Conservation (phyloP, 2,113 vertebrate species). For the Tragulus kanchil region DNA sequence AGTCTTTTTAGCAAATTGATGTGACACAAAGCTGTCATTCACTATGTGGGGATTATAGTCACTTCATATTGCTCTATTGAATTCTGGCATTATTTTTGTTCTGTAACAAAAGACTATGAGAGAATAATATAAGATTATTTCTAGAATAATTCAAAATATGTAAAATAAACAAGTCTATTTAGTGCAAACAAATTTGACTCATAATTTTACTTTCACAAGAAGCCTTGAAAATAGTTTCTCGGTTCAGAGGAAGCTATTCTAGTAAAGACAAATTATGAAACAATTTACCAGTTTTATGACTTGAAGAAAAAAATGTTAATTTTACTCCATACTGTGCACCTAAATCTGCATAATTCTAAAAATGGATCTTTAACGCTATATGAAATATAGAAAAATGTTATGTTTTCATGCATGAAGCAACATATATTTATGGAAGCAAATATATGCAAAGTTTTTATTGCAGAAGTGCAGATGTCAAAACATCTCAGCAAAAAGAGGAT, state of each 20-base stretch:
- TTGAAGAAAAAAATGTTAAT: background rate
- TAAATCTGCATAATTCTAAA: slow-evolving; percentile 64
- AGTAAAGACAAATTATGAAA: slow-evolving; percentile 25
- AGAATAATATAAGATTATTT: slow-evolving; percentile 49
- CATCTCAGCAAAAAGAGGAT: slow-evolving; percentile 7
- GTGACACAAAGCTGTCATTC: background rate
- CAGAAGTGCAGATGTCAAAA: slow-evolving; percentile 17
- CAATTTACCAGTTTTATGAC: slow-evolving; percentile 56
- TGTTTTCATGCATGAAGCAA: slow-evolving; percentile 40
- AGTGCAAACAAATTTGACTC: slow-evolving; percentile 49
- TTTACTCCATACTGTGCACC: background rate
- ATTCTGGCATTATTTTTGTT: slow-evolving; percentile 15
- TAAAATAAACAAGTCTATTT: slow-evolving; percentile 62
- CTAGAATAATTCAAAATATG: slow-evolving; percentile 52
- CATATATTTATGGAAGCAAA: slow-evolving; percentile 51
- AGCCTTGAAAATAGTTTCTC: slow-evolving; percentile 45
- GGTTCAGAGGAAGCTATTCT: slow-evolving; percentile 42
- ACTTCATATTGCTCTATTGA: background rate
- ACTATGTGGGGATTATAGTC: background rate
- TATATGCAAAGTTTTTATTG: slow-evolving; percentile 39
- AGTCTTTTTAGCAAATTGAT: background rate
- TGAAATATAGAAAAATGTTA: slow-evolving; percentile 23
- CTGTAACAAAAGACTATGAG: slow-evolving; percentile 5
- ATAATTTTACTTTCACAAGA: slow-evolving; percentile 49
- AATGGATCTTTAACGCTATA: background rate